Percentiles rank a stretch among this genome's conserved stretches.
These are phyloP conservation scores for Lepisosteus osseus DNA, from an alignment of 2,113 vertebrate species.

Conservation along the genomic window DNA sequence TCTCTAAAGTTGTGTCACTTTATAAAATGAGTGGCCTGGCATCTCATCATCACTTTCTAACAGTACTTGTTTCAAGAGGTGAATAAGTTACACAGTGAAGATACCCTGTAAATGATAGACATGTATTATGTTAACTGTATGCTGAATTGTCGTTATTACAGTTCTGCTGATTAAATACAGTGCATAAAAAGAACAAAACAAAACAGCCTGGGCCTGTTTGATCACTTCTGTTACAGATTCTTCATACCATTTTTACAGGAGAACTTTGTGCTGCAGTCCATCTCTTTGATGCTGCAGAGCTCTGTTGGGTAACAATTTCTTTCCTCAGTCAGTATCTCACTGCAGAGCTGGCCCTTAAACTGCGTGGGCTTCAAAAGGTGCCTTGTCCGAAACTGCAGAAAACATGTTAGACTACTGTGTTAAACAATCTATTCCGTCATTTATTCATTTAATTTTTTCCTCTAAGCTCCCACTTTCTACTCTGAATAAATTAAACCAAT, in stretches of 20 bases:
- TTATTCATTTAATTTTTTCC: not conserved
- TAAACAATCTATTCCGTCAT: not conserved
- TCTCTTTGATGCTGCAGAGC: slow-evolving; percentile 71
- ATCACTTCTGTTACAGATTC: not conserved
- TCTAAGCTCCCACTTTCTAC: no score
- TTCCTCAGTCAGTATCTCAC: slow-evolving; percentile 64
- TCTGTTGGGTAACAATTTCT: slow-evolving; percentile 69
- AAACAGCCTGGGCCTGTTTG: no score
- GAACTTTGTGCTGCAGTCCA: slow-evolving; percentile 77
- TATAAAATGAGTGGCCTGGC: no score
- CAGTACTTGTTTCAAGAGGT: no score
- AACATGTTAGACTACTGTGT: not conserved
- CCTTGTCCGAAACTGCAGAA: slow-evolving; percentile 71
- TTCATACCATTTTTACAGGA: slow-evolving; percentile 77
- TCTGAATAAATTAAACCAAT: no score
- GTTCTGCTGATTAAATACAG: not conserved
- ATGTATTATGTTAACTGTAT: no score
- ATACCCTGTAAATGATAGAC: no score
- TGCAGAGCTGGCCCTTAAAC: slow-evolving; percentile 78
- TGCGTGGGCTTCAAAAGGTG: slow-evolving; percentile 72
- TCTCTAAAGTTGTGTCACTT: no score
- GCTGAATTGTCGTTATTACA: not conserved
- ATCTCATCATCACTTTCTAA: no score
- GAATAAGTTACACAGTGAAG: no score
- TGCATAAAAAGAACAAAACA: not conserved